These are phyloP conservation scores for Atta texana DNA, from an alignment of 1,140 invertebrate genomes.

Conservation along the genomic window DNA sequence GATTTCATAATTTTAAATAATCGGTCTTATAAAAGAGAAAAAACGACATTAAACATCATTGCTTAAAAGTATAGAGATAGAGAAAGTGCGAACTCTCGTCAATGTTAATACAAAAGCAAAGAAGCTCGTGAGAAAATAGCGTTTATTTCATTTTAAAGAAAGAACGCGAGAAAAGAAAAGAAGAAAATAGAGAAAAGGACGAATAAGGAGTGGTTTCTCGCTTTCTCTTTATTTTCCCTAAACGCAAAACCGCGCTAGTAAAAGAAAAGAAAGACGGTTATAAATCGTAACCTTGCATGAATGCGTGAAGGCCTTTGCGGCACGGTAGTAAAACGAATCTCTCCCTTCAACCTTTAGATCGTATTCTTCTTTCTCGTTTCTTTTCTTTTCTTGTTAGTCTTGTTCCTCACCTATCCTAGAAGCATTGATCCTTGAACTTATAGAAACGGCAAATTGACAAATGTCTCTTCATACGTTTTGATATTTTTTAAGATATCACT, in stretches of 20 bases:
- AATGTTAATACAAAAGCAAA: slow-evolving; percentile 30
- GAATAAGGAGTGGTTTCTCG: slow-evolving; percentile 21
- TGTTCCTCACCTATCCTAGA: not conserved
- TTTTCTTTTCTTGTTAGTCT: not conserved
- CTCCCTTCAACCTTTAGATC: not conserved
- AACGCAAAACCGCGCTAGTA: slow-evolving; percentile 48
- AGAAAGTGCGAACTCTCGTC: slow-evolving; percentile 15
- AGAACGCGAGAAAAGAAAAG: not conserved
- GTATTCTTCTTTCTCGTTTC: not conserved
- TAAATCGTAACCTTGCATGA: slow-evolving; percentile 79
- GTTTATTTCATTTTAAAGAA: slow-evolving; percentile 13
- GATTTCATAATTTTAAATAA: slow-evolving; percentile 24
- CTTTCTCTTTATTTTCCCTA: slow-evolving; percentile 67
- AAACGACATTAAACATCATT: slow-evolving; percentile 8
- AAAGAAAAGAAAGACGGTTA: slow-evolving; percentile 71
- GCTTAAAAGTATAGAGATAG: slow-evolving; percentile 21
- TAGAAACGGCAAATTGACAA: slow-evolving; percentile 43
- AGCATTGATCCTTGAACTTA: slow-evolving; percentile 60
- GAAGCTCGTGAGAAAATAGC: slow-evolving; percentile 27
- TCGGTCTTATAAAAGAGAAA: not conserved
- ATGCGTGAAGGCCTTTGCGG: slow-evolving; percentile 73
- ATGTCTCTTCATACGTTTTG: slow-evolving; percentile 36
- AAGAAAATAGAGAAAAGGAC: slow-evolving; percentile 24
- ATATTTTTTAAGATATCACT: slow-evolving; percentile 12
- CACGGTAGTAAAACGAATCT: slow-evolving; percentile 59